Base-by-base conservation (phyloP, 2,888 invertebrate genomes). In the Hirtodrosophila trivittata region DNA sequence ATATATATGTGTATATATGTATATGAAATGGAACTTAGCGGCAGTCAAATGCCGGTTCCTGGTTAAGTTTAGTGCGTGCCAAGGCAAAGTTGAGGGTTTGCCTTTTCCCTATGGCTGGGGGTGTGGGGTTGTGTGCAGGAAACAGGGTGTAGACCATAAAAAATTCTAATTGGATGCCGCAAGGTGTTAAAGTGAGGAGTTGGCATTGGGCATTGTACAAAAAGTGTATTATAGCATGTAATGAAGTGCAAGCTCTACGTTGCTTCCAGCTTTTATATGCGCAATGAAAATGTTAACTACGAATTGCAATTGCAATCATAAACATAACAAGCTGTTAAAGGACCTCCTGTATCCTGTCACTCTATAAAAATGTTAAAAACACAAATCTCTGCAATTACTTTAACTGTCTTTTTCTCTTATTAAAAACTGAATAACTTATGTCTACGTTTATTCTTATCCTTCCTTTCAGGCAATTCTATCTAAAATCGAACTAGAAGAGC, bases 81-180 rank as follows among this genome's bases (percentile, higher is more conserved):
- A 50, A 50, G 71, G 45, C 52, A 41, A 42, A 30, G 28, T 45
- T 13, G 30, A 38, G 35, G 39, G 35, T 58, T 63, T 51, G 30
- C 41, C 12, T 46, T 21, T 51, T 51, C 66, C 67, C 59, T 71
- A 66, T 60, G 38, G 26, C 28, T 52, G 43, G 26, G 9, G n/a
- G 28, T 28, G 18, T 21, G 18, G 28, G n/a, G 28, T 28, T 28
- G 28, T 58, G 25, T 42, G 8, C 30, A 16, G 58, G 33, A 42
- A 13, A 39, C 12, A 35, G 35, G 32, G 45, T 37, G 57, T 46
- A 18, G 41, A 46, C 41, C 43, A 60, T 77, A 68, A 74, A 74
- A 72, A 75, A 77, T 64, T 75, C 70, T 74, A 74, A 74, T 74
- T 74, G 75, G 58, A 33, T 56, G 33, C 35, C 64, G 10, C 38